Base-by-base conservation (phyloP, 2,113 vertebrate genomes). In the Rhinolophus sinicus region DNA sequence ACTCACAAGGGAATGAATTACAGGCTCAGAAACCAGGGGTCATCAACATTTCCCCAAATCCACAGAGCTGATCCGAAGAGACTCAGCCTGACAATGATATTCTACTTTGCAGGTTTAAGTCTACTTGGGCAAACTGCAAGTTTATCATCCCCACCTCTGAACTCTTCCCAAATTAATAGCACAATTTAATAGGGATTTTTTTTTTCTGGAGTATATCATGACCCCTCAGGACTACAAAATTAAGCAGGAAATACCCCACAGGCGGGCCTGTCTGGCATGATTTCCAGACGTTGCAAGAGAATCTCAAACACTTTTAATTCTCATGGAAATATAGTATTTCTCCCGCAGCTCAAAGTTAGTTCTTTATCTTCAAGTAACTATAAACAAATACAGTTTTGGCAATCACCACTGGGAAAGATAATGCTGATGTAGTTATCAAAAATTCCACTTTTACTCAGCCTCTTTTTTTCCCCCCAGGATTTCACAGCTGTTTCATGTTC, bases 321-420 rank as follows among this genome's bases (percentile, higher is more conserved):
- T 96, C 94, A 96, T 47, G 86, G 93, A 97, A 93, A 88, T 35
- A 85, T 6, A 95, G 60, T 44, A 40, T 70, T 96, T 87, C 76
- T 96, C 75, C 54, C 47, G 26, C 40, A 9, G 73, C 69, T 78
- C 93, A n/a, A 94, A 94, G 78, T 96, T 89, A 73, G 92, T 87
- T 85, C 95, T 98, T 97, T 97, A 96, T 97, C 94, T 96, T 94
- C 89, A 87, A 97, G 90, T 35, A 95, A 88, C 85, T 83, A 90
- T 95, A 97, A 97, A 97, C 96, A 97, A 96, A 96, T 77, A 94
- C 16, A 93, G 69, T 88, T 96, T 89, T 96, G 97, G 96, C 97
- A 81, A 54, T 89, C 35, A 14, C 38, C 30, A 19, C 78, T 80
- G 95, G 93, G 82, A 94, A 95, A 93, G 91, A 95, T 84, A 96